Evolutionary conservation across 1,140 invertebrate species (phyloP).

Genomic region (Kradibia gibbosae): DNA sequence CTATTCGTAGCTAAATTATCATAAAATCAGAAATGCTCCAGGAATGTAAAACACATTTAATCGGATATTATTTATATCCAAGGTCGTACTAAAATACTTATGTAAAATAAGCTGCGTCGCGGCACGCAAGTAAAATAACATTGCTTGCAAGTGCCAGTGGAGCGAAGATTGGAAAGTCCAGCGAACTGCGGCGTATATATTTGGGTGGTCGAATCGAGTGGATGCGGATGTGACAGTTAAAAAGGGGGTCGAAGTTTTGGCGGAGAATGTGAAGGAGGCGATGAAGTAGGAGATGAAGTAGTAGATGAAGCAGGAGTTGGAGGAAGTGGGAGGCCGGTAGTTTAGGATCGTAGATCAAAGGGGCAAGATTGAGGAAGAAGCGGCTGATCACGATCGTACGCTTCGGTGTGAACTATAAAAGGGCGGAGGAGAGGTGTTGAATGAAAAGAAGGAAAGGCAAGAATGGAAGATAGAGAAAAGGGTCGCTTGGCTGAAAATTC

Average conservation of each 20-base stretch:
- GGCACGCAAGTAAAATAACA: slow-evolving; percentile 1
- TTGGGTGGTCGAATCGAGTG: too few relatives aligned
- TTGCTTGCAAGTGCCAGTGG: not conserved
- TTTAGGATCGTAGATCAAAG: not conserved
- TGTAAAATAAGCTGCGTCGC: slow-evolving; percentile 5
- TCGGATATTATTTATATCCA: slow-evolving; percentile 7
- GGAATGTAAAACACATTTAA: not conserved
- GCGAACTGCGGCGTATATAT: too few relatives aligned
- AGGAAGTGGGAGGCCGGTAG: not conserved
- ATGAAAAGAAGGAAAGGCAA: not conserved
- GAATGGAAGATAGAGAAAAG: not conserved
- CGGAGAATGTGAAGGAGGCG: too few relatives aligned
- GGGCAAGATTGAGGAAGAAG: slow-evolving; percentile 41
- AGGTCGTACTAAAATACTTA: slow-evolving; percentile 4
- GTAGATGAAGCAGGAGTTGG: not conserved
- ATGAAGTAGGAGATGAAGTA: too few relatives aligned
- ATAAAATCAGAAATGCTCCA: slow-evolving; percentile 12
- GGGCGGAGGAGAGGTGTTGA: not conserved
- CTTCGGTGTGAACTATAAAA: not conserved
- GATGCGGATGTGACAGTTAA: too few relatives aligned
- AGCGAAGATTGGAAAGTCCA: too few relatives aligned
- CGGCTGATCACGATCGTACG: not conserved
- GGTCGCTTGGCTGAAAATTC: slow-evolving; percentile 28
- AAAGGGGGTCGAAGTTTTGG: not conserved
- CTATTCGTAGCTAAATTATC: slow-evolving; percentile 12